Evolutionary conservation across 2,113 vertebrate genomes (phyloP).

Genomic region (Solenodon paradoxus): DNA sequence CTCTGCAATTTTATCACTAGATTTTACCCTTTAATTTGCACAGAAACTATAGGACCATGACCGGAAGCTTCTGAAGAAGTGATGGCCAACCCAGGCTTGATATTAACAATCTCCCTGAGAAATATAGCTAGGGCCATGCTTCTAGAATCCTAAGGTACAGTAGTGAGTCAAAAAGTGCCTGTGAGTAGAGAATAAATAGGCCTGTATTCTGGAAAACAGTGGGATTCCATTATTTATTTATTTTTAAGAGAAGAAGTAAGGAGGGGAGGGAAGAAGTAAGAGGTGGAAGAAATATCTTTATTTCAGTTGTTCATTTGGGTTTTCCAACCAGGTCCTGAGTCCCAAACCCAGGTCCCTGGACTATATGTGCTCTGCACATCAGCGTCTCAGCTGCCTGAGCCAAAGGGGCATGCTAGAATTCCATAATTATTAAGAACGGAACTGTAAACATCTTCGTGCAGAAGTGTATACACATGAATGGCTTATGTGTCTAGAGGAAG

Average conservation of each 20-base stretch:
- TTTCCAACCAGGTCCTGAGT: no score
- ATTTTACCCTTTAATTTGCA: not conserved
- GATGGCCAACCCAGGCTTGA: not conserved
- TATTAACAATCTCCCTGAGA: not conserved
- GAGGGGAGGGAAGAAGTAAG: no score
- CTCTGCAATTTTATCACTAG: not conserved
- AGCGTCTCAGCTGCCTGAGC: no score
- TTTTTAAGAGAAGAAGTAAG: no score
- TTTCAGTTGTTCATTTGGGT: no score
- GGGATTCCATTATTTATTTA: no score
- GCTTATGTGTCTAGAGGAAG: not conserved
- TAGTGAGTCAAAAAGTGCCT: not conserved
- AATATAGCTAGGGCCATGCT: not conserved
- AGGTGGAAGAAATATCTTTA: no score
- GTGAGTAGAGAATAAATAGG: not conserved
- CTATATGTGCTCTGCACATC: no score
- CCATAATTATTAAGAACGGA: no score
- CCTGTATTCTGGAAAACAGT: not conserved
- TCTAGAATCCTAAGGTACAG: not conserved
- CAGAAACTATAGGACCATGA: not conserved
- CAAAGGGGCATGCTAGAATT: no score
- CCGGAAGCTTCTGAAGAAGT: not conserved
- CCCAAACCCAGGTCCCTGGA: no score
- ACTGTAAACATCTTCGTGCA: not conserved
- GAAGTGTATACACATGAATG: accelerated